phyloP scores from a whole-genome alignment of 2,797 vertebrate species.

The Argentina silus region DNA sequence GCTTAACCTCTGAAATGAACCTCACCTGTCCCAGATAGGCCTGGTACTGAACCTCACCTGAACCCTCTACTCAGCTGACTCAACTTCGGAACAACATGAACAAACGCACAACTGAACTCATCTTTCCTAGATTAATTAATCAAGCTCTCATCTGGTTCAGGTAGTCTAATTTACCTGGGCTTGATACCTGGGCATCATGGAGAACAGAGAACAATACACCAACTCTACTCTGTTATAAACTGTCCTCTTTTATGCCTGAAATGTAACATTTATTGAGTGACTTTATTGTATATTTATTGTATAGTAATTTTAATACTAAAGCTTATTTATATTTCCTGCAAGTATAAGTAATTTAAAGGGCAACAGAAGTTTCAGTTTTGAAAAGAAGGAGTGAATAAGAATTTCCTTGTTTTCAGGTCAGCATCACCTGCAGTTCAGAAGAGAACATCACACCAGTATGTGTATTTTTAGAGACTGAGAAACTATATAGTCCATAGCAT shows the following conservation, averaged over 20 bases:
- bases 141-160: neutral
- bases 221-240: too few species aligned
- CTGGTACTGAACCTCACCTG: neutral
- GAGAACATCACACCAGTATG: slow-evolving; percentile 26
- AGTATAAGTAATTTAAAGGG: slow-evolving; percentile 24
- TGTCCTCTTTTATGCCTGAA: too few species aligned
- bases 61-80: neutral
- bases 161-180: neutral
- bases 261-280: neutral
- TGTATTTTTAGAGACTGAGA: slow-evolving; percentile 46
- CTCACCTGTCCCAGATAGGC: neutral
- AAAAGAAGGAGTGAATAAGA: neutral
- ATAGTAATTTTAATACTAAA: slow-evolving; percentile 12
- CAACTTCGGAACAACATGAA: neutral
- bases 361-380: slow-evolving; percentile 6
- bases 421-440: slow-evolving; percentile 10
- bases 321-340: slow-evolving; percentile 30
- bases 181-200: neutral
- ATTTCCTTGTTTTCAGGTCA: slow-evolving; percentile 12
- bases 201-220: neutral
- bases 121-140: neutral
- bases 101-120: neutral
- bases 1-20: neutral
- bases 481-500: slow-evolving; percentile 11
- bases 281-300: slow-evolving; percentile 7